Conservation (phyloP, 2,888 invertebrate species). For the Tenthredo distinguenda region DNA sequence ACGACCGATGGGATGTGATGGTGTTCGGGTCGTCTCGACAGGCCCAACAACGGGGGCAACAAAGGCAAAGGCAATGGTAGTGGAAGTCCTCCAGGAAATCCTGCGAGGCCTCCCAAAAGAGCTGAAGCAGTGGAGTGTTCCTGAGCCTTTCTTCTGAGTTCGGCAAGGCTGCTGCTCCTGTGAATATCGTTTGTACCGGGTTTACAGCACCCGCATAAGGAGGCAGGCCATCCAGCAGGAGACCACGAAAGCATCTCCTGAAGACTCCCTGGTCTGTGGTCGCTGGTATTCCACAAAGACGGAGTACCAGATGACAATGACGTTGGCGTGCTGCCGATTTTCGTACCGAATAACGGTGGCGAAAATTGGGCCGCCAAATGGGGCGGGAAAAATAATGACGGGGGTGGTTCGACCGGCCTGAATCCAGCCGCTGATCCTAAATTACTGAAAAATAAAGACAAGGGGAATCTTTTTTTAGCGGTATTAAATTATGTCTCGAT, state of each 20-base stretch:
- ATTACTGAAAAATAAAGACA: slow-evolving; percentile 73
- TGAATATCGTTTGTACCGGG: slow-evolving; percentile 77
- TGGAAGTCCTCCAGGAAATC: slow-evolving; percentile 73
- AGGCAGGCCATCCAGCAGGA: slow-evolving; percentile 73
- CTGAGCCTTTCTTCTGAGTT: slow-evolving; percentile 94
- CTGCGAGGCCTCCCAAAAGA: slow-evolving; percentile 72
- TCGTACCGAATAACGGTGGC: slow-evolving; percentile 86
- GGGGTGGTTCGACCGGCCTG: slow-evolving; percentile 79
- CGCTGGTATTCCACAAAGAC: slow-evolving; percentile 78
- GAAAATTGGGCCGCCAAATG: slow-evolving; percentile 89
- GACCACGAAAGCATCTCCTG: slow-evolving; percentile 76
- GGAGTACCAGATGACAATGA: slow-evolving; percentile 74
- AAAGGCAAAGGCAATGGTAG: slow-evolving; percentile 79
- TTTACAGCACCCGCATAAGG: slow-evolving; percentile 70
- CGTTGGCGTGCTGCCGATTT: slow-evolving; percentile 78
- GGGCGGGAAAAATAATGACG: slow-evolving; percentile 91
- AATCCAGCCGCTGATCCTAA: slow-evolving; percentile 82
- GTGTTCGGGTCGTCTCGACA: slow-evolving; percentile 77
- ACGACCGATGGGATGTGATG: slow-evolving; percentile 75
- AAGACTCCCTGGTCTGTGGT: slow-evolving; percentile 71
- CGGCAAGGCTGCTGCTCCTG: slow-evolving; percentile 89
- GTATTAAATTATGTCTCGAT: slow-evolving; percentile 49
- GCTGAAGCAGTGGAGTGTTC: slow-evolving; percentile 93
- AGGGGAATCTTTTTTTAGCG: slow-evolving; percentile 53
- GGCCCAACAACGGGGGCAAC: slow-evolving; percentile 78